These are phyloP conservation scores for Danio kyathit DNA, from an alignment of 2,797 vertebrate genomes.

Conservation along the genomic window DNA sequence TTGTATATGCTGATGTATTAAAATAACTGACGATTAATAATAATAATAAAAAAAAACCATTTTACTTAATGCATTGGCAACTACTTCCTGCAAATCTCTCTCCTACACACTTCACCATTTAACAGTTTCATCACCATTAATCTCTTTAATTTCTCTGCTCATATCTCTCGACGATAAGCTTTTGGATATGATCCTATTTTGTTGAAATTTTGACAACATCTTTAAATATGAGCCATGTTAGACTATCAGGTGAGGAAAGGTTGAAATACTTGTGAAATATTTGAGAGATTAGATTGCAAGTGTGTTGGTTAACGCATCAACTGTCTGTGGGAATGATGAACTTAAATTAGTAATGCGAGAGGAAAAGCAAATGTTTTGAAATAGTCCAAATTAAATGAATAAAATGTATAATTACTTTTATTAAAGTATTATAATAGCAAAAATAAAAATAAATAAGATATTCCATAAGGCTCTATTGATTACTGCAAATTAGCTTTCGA, in stretches of 20 bases:
- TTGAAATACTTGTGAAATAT: not conserved
- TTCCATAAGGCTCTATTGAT: no score
- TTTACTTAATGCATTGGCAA: slow-evolving; percentile 43
- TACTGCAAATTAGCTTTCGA: no score
- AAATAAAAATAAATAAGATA: no score
- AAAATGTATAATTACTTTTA: no score
- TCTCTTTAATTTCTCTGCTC: slow-evolving; percentile 3
- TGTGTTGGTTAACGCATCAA: not conserved
- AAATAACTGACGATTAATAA: no score
- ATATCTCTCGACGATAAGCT: not conserved
- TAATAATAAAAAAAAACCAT: no score
- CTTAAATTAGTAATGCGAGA: not conserved
- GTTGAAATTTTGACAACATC: slow-evolving; percentile 1
- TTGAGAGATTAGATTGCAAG: not conserved
- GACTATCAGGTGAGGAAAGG: not conserved
- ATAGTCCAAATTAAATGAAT: not conserved
- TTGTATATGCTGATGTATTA: no score
- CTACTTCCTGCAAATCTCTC: slow-evolving; percentile 11
- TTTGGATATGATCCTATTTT: slow-evolving; percentile 24
- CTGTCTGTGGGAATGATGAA: not conserved
- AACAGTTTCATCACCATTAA: slow-evolving; percentile 29
- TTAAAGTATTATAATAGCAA: no score
- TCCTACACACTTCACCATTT: slow-evolving; percentile 40
- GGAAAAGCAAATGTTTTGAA: not conserved
- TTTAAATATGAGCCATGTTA: slow-evolving; percentile 9